Conservation (phyloP, 2,888 invertebrate genomes). For the Torymus tubicola region DNA sequence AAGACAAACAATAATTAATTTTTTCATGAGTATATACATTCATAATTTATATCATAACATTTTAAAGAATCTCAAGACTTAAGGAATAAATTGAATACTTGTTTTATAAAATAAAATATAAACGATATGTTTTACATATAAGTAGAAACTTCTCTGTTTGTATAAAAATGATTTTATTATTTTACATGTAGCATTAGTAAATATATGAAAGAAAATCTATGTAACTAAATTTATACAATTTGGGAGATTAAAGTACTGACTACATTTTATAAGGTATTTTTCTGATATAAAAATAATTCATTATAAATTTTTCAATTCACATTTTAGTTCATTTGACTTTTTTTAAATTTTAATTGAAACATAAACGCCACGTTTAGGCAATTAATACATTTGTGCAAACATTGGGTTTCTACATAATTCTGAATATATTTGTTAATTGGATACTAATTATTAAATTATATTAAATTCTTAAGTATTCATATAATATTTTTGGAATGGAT, state of each 20-base stretch:
- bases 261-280: conserved; percentile 31
- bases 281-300: conserved; percentile 12
- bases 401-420: conserved; percentile 7
- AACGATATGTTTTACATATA: conserved; percentile 14
- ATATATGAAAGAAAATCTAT: conserved; percentile 29
- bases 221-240: conserved; percentile 19
- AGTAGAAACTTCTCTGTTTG: conserved; percentile 42
- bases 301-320: conserved; percentile 14
- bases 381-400: conserved; percentile 21
- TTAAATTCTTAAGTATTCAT: conserved; percentile 9
- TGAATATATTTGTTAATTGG: conserved; percentile 1
- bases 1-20: too few relatives aligned
- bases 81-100: too few relatives aligned
- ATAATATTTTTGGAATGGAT: conserved; percentile 14
- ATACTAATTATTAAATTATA: background rate
- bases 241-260: conserved; percentile 16
- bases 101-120: too few relatives aligned
- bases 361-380: conserved; percentile 12
- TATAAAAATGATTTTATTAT: conserved; percentile 55
- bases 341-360: conserved; percentile 15
- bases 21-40: too few relatives aligned
- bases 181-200: conserved; percentile 35
- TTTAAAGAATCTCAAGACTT: too few relatives aligned
- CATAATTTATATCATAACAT: too few relatives aligned
- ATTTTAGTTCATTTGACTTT: conserved; percentile 2